Base-by-base conservation (phyloP, 2,797 vertebrate species). In the Anolis apletophallus region DNA sequence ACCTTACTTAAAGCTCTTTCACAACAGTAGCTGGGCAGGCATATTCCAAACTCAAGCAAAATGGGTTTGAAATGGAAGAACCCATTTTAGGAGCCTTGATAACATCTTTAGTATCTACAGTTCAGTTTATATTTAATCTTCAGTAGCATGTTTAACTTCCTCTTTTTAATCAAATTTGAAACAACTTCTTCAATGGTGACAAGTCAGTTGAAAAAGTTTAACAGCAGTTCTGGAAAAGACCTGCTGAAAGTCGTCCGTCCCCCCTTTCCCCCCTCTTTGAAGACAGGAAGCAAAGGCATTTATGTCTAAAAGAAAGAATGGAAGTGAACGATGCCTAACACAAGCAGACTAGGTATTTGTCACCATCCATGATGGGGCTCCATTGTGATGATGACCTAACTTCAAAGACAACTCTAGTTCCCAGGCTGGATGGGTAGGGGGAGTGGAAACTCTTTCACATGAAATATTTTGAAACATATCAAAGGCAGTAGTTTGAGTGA, bases 131-230 rank as follows among this genome's bases (percentile, higher is more conserved):
- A 81, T 83, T 87, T 91, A 93, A 94, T 89, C 85, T 87, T 46
- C 74, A 86, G 88, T 29, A 88, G 79, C 79, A 19, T 68, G 85
- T 88, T 84, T 91, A 90, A 89, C 90, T 91, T 26, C 75, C 72
- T 88, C 59, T 84, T 85, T 89, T 91, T 92, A 94, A 92, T 90
- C 91, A 91, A 87, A 91, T 90, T 87, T 85, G 87, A 92, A 93
- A 90, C 2, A 26, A 77, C 23, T 0, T 84, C 85, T 93, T 90
- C 81, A 55, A 84, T 81, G 88, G 80, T 91, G 89, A 89, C 90
- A 92, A 68, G 55, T 80, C 85, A 77, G 87, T 89, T 92, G 86
- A 83, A 86, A 81, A 91, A 91, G 84, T 92, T 89, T 86, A 88
- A 87, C 83, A 85, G 76, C 55, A 91, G 84, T 81, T 88, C 85